phyloP scores from a whole-genome alignment of 2,113 vertebrate genomes.

The Falcunculus frontatus region DNA sequence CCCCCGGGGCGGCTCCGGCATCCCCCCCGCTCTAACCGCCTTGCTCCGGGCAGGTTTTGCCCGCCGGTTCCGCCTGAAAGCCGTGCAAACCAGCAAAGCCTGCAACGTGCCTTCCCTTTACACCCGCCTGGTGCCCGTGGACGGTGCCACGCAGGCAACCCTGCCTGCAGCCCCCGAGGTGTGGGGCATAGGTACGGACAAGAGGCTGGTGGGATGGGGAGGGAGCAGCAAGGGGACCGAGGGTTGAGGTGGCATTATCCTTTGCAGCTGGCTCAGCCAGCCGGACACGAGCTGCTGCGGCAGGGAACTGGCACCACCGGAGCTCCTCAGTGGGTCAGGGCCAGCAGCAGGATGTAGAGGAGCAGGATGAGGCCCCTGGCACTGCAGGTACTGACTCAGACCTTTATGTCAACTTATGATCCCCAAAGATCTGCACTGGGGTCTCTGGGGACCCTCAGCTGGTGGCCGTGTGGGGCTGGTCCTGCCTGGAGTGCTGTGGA shows the following conservation, averaged over 20 bases:
- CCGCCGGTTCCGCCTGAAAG: constrained; percentile 85
- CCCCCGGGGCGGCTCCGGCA: rapidly evolving
- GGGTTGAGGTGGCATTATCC: not conserved
- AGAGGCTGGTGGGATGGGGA: not conserved
- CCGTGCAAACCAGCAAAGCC: constrained; percentile 92
- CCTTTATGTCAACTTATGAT: not conserved
- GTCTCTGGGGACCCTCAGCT: not conserved
- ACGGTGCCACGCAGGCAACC: constrained; percentile 67
- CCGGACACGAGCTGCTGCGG: constrained; percentile 3
- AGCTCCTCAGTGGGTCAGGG: constrained; percentile 66
- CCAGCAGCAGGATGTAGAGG: constrained; percentile 62
- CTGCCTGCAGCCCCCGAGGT: constrained; percentile 67
- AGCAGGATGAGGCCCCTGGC: constrained; percentile 58
- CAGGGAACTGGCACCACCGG: constrained; percentile 51
- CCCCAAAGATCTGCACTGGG: not conserved
- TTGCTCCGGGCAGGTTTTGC: constrained; percentile 67
- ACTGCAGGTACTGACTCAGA: constrained; percentile 67
- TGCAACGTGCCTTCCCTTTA: constrained; percentile 89
- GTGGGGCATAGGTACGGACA: constrained; percentile 73
- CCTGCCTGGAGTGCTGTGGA: not conserved
- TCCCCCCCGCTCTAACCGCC: not conserved
- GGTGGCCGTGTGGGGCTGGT: not conserved
- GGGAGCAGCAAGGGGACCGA: not conserved
- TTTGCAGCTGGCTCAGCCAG: constrained; percentile 62
- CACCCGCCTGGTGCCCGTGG: constrained; percentile 82